phyloP scores from a whole-genome alignment of 2,888 invertebrate genomes.

The Apamea monoglypha region DNA sequence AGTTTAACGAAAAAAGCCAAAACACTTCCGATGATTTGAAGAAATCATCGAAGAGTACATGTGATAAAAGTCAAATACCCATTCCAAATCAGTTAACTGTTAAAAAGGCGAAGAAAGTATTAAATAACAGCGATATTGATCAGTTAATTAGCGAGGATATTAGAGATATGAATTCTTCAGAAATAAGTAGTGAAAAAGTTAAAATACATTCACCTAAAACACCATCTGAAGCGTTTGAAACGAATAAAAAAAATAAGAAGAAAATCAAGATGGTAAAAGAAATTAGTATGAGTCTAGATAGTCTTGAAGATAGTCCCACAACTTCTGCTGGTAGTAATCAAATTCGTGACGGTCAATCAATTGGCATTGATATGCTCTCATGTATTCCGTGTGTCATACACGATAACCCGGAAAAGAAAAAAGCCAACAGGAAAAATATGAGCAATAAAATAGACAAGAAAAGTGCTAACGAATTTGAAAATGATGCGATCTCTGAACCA shows the following conservation, averaged over 20 bases:
- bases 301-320: conserved; percentile 77
- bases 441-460: conserved; percentile 47
- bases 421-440: conserved; percentile 57
- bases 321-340: conserved; percentile 62
- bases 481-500: conserved; percentile 66
- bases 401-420: conserved; percentile 74
- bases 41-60: conserved; percentile 50
- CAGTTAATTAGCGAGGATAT: conserved; percentile 53
- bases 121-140: conserved; percentile 51
- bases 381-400: conserved; percentile 87
- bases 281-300: conserved; percentile 85
- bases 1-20: conserved; percentile 79
- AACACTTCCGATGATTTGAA: conserved; percentile 68
- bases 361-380: conserved; percentile 83
- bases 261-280: conserved; percentile 74
- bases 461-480: conserved; percentile 41
- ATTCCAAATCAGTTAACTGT: conserved; percentile 70
- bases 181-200: conserved; percentile 52
- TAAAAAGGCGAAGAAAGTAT: conserved; percentile 58
- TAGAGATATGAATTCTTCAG: conserved; percentile 39
- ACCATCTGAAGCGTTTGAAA: conserved; percentile 48
- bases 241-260: conserved; percentile 57
- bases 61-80: conserved; percentile 82
- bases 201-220: conserved; percentile 45
- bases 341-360: conserved; percentile 74